Conservation (phyloP, 2,113 vertebrate genomes). For the Alethe castanea region DNA sequence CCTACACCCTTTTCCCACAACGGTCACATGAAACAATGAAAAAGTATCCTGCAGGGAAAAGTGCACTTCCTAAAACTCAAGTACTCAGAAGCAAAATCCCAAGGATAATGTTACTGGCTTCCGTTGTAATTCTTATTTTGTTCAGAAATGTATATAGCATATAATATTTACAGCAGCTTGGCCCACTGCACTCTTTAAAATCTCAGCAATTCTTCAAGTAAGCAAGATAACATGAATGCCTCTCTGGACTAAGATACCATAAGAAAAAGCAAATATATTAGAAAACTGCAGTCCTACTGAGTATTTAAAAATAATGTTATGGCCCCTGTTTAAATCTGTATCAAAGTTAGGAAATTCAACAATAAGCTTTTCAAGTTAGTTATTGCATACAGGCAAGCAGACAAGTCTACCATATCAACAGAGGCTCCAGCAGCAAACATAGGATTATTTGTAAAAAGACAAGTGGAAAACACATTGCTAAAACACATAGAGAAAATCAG, state of each 20-base stretch:
- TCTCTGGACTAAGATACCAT: neutral
- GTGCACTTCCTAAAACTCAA: constrained; percentile 59
- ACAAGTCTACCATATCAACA: neutral
- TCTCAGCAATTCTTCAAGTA: neutral
- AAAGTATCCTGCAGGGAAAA: constrained; percentile 42
- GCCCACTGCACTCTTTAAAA: constrained; percentile 21
- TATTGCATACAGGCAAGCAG: neutral
- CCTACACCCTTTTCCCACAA: constrained; percentile 66
- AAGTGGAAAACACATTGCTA: neutral
- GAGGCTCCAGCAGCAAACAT: neutral
- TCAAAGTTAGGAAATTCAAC: neutral
- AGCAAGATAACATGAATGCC: constrained; percentile 27
- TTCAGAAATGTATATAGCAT: constrained; percentile 57
- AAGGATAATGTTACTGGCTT: constrained; percentile 53
- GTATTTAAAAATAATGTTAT: neutral
- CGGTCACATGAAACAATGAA: constrained; percentile 67
- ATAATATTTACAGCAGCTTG: constrained; percentile 23
- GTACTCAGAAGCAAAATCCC: constrained; percentile 19
- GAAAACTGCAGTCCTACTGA: neutral
- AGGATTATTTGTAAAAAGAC: neutral
- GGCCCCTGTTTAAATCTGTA: neutral
- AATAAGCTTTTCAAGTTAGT: neutral
- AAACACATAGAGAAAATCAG: neutral
- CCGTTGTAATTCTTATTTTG: constrained; percentile 44
- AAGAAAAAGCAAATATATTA: neutral